phyloP scores from a whole-genome alignment of 2,797 vertebrate species.

The Chromis chromis region DNA sequence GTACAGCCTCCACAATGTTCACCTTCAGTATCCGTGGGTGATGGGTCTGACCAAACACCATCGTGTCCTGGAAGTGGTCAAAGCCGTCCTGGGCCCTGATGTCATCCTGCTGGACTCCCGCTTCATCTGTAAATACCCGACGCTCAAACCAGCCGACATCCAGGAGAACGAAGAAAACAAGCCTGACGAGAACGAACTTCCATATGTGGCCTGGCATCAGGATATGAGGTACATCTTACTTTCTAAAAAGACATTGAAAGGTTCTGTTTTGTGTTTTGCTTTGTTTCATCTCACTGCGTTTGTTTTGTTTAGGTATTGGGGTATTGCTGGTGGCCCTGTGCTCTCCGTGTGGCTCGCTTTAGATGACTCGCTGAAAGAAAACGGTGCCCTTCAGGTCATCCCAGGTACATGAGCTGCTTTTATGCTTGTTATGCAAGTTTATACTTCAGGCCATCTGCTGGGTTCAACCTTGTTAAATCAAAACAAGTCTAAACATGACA shows the following conservation, averaged over 20 bases:
- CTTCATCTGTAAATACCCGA: conserved; percentile 89
- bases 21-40: conserved; percentile 84
- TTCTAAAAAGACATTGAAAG: background rate
- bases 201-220: conserved; percentile 89
- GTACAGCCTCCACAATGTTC: conserved; percentile 87
- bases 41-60: conserved; percentile 80
- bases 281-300: conserved; percentile 12
- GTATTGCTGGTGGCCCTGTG: conserved; percentile 85
- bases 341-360: conserved; percentile 86
- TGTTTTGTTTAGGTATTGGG: conserved; percentile 83
- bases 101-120: conserved; percentile 86
- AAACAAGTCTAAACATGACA: background rate
- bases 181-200: conserved; percentile 40
- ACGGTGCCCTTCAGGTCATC: conserved; percentile 85
- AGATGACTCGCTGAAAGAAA: conserved; percentile 85
- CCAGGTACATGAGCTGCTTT: conserved; percentile 78
- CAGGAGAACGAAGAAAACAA: conserved; percentile 9
- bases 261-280: background rate
- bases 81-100: conserved; percentile 79
- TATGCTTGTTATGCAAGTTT: background rate
- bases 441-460: background rate
- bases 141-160: conserved; percentile 23
- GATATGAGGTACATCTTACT: conserved; percentile 82
- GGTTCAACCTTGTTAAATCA: background rate
- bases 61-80: conserved; percentile 70